A percentile compares a stretch with the other conserved stretches of the same genome.
These are phyloP conservation scores for Odontothrips loti DNA, from an alignment of 2,888 invertebrate genomes.

Conservation along the genomic window DNA sequence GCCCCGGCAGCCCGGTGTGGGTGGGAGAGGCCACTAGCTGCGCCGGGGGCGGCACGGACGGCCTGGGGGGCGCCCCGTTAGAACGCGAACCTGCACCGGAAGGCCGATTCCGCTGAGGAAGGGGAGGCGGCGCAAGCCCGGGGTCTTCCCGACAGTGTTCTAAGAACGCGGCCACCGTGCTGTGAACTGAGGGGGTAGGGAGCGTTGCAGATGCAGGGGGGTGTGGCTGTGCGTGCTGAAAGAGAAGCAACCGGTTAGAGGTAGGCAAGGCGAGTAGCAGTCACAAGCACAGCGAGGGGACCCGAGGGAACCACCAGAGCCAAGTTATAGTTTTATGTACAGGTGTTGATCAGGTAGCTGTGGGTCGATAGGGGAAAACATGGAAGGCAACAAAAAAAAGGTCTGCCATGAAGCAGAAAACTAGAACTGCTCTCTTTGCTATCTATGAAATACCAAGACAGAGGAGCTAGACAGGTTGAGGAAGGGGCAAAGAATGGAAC, in stretches of 20 bases:
- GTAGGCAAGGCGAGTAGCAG: not conserved
- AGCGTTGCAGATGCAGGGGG: constrained; percentile 35
- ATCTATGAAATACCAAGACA: no score
- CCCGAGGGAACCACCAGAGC: constrained; percentile 6
- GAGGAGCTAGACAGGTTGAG: no score
- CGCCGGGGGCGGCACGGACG: constrained; percentile 34
- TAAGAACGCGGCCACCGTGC: constrained; percentile 32
- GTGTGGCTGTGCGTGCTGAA: constrained; percentile 34
- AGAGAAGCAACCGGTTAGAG: constrained; percentile 32
- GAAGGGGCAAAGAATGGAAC: no score
- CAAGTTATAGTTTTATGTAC: constrained; percentile 21
- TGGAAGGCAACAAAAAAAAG: no score
- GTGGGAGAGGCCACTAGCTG: constrained; percentile 38
- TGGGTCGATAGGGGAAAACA: no score
- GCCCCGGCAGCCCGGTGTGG: constrained; percentile 47
- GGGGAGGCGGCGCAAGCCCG: constrained; percentile 50
- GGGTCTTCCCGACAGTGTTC: constrained; percentile 31
- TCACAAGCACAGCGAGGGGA: not conserved
- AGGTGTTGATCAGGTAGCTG: no score
- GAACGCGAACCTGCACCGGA: not conserved
- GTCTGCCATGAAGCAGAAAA: no score
- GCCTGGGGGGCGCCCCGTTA: constrained; percentile 36
- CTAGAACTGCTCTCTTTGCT: no score
- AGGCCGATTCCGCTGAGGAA: constrained; percentile 53
- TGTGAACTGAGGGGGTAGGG: constrained; percentile 29